Evolutionary conservation across 1,140 invertebrate genomes (phyloP), one percentile per base, ranked within the genome.

Genomic region (Pectinophora gossypiella): DNA sequence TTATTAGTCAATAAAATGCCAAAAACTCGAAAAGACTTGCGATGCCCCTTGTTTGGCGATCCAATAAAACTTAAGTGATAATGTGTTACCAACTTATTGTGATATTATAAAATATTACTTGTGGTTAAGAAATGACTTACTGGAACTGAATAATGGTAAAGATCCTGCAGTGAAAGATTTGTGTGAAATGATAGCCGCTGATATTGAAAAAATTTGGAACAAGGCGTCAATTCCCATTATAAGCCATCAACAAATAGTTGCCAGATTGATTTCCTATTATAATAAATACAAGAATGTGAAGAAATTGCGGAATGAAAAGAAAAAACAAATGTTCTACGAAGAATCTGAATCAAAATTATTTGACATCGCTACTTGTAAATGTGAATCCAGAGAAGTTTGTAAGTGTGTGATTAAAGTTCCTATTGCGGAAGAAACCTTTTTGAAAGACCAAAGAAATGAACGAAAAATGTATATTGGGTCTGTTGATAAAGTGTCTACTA

Each of bases 321-420:
- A 40, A 50, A 40, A 27, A n/a, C 12, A 20, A 22, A 50, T 10
- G 4, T 50, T 40, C 16, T 9, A 32, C 2, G 12, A 22, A 12
- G 19, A 19, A 16, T 18, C 19, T 19, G 5, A 20, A 23, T 10
- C 22, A 32, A 3, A 27, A 13, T 32, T 51, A 3, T 51, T 51
- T 44, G 50, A 51, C 21, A 51, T 51, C 12, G 12, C 12, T 32
- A 12, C 21, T n/a, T 51, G 50, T 16, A 51, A 44, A 44, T 51
- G 40, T 35, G 19, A 18, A 21, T 16, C 27, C 13, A 40, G 44
- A 10, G n/a, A 19, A 1, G 2, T n/a, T n/a, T 45, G 50, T 13
- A 12, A 5, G n/a, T 51, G 50, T 42, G 6, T 13, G 5, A 51
- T 4, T 9, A 51, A 40, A 43, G 48, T 42, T 7, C 48, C 35